Percentiles rank a stretch among this genome's conserved stretches.
Conservation (phyloP, 2,797 vertebrate species). For the Aldrovandia affinis region DNA sequence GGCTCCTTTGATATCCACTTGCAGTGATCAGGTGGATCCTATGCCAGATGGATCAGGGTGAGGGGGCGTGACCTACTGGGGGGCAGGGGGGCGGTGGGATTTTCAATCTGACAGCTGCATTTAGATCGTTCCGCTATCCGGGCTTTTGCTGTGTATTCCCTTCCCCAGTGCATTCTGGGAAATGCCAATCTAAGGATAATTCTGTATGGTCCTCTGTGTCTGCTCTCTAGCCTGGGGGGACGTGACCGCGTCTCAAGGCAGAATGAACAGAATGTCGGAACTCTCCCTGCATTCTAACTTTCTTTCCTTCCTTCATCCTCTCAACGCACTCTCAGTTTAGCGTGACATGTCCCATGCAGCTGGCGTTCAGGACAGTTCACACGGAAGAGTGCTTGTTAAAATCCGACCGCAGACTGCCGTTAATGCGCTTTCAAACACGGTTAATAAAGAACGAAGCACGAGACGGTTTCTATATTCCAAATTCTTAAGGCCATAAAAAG, state of each 20-base stretch:
- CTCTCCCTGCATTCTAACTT: neutral
- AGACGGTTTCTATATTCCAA: neutral
- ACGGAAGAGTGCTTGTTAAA: neutral
- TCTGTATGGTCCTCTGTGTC: neutral
- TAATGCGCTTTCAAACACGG: neutral
- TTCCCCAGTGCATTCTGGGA: neutral
- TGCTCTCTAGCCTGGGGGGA: neutral
- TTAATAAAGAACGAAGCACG: neutral
- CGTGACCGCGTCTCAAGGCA: neutral
- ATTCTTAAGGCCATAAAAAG: neutral
- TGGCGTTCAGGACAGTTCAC: neutral
- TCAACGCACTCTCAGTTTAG: slow-evolving; percentile 1
- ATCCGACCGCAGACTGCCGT: neutral
- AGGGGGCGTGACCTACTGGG: neutral
- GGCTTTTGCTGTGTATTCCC: neutral
- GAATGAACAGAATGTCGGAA: neutral
- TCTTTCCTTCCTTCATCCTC: neutral
- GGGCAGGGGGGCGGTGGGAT: neutral
- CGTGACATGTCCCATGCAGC: neutral
- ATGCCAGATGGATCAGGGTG: neutral
- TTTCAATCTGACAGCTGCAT: neutral
- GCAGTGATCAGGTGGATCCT: neutral
- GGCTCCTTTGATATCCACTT: neutral
- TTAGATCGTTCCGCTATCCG: neutral
- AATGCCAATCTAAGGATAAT: neutral